phyloP scores from a whole-genome alignment of 2,113 vertebrate genomes.

The Lophius piscatorius region DNA sequence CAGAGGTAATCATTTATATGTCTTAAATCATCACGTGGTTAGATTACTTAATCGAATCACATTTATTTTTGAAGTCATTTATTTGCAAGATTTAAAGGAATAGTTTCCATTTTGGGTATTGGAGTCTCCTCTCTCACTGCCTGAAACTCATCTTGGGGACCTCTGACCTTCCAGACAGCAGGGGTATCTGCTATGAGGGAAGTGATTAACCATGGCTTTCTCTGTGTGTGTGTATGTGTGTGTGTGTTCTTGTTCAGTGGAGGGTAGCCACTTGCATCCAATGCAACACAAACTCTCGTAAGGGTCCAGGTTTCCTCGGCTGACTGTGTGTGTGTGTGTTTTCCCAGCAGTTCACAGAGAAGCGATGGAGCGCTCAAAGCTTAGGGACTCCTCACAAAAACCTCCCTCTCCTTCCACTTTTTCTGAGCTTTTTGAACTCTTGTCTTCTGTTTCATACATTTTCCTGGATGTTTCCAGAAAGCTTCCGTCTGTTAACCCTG shows the following conservation, averaged over 20 bases:
- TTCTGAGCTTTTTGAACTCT: constrained; percentile 7
- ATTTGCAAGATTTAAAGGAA: not conserved
- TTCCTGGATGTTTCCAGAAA: not conserved
- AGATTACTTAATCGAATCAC: too few species aligned
- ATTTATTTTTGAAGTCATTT: too few species aligned
- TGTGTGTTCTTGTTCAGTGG: constrained; percentile 15
- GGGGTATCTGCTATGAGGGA: constrained; percentile 4
- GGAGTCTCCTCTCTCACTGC: not conserved
- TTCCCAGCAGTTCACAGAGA: constrained; percentile 27
- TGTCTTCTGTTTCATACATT: not conserved
- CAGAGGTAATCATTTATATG: too few species aligned
- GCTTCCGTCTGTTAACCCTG: not conserved
- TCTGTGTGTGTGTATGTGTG: constrained; percentile 17
- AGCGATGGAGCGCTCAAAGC: constrained; percentile 32
- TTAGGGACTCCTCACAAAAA: constrained; percentile 12
- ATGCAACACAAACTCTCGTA: constrained; percentile 50
- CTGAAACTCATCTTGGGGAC: constrained; percentile 8
- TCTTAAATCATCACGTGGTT: too few species aligned
- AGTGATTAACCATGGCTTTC: constrained; percentile 23
- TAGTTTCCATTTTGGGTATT: not conserved
- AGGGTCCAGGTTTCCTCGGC: constrained; percentile 17
- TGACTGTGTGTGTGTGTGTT: constrained; percentile 27
- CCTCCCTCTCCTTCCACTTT: not conserved
- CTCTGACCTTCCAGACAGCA: constrained; percentile 25
- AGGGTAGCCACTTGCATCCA: constrained; percentile 19